phyloP scores from a whole-genome alignment of 2,797 vertebrate species.

The Prunella strophiata region DNA sequence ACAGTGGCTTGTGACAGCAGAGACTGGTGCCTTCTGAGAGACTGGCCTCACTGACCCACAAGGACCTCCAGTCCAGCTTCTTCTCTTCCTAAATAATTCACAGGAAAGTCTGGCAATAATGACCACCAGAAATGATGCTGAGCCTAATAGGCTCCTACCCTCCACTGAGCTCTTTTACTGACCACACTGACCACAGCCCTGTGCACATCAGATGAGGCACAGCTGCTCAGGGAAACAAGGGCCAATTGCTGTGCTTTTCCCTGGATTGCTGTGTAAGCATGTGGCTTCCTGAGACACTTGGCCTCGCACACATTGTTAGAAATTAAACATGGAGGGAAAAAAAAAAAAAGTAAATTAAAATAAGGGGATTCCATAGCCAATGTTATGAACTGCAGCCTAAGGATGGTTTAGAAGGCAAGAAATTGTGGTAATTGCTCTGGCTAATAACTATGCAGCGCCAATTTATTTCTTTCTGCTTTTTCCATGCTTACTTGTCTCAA shows the following conservation, averaged over 20 bases:
- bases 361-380: accelerated
- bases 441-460: not conserved
- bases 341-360: not conserved
- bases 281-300: not conserved
- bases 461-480: not conserved
- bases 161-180: not conserved
- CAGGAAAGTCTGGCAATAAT: not conserved
- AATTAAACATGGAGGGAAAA: not conserved
- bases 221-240: not conserved
- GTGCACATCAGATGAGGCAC: not conserved
- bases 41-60: not conserved
- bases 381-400: not conserved
- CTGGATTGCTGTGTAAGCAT: not conserved
- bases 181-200: not conserved
- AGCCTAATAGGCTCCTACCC: not conserved
- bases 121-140: not conserved
- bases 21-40: not conserved
- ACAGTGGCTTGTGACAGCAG: not conserved
- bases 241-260: not conserved
- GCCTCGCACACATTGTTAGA: not conserved
- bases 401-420: not conserved
- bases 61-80: not conserved
- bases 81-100: not conserved
- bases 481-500: not conserved
- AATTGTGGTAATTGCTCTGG: not conserved